Base-by-base conservation (phyloP, 53 echinoderm and acorn worm species). In the Stichopus horrens region DNA sequence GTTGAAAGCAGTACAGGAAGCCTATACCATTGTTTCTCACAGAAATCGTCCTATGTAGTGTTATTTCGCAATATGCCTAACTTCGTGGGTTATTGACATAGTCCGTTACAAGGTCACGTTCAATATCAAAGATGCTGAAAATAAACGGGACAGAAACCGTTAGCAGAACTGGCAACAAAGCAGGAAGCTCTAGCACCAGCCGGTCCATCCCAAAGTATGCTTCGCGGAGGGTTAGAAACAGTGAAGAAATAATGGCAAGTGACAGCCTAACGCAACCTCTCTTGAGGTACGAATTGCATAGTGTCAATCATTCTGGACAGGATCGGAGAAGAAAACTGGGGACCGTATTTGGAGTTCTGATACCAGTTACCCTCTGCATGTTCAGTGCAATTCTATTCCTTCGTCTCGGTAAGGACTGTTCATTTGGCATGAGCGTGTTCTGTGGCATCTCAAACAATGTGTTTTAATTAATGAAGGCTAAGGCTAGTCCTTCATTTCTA, bases 311-410 rank as follows among this genome's bases (percentile, higher is more conserved):
- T 3, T 68, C 21, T 1, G 78, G 71, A 14, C 55, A 23, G 13
- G 73, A 88, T 23, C 84, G 78, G 55, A 74, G 66, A 14, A 57
- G 92, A 58, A 89, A 94, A 82, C 83, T 96, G 78, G 91, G 93
- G 16, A 96, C 92, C 5, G 93, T 95, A 21, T 95, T 91, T 53
- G 97, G 96, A 51, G 93, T 93, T 11, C 92, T 96, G 88, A 88
- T 96, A 74, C 97, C 97, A 20, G 95, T 95, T 90, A 95, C 95
- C 7, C 92, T 96, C 13, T 96, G 95, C 5, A 96, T 96, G 91
- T 96, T 96, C 90, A 96, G 97, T 83, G 97, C 95, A 13, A 95
- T 96, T 88, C 86, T 94, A 57, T 94, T 92, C 68, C 82, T 94
- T 23, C 91, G 94, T 68, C 59, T 83, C 9, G 84, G 84, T 83